phyloP scores from a whole-genome alignment of 2,113 vertebrate genomes.

The Plecotus auritus region DNA sequence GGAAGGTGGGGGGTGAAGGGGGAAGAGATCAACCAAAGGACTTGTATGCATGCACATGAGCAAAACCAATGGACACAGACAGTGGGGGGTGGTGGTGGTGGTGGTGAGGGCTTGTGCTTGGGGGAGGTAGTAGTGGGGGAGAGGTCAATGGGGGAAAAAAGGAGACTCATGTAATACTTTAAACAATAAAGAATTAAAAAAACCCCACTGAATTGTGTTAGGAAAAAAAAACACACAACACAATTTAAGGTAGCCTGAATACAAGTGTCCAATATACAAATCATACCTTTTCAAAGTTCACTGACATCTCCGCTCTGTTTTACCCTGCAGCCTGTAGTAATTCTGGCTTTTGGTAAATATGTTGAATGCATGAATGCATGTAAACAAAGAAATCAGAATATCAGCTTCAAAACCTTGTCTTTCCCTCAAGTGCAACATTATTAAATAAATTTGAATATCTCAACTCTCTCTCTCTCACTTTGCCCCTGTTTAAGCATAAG shows the following conservation, averaged over 20 bases:
- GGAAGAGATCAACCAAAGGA: no score
- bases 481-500: constrained; percentile 37
- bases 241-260: neutral
- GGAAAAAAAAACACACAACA: neutral
- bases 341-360: neutral
- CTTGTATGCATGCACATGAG: no score
- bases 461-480: neutral
- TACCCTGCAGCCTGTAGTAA: neutral
- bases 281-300: neutral
- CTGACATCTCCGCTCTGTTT: neutral
- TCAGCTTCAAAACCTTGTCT: constrained; percentile 3
- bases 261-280: neutral
- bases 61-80: no score
- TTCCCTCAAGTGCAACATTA: constrained; percentile 43
- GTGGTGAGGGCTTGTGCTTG: no score
- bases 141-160: no score
- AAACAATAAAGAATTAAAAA: no score
- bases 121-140: no score
- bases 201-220: neutral
- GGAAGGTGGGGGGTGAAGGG: no score
- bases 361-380: constrained; percentile 30
- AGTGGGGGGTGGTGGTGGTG: no score
- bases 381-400: constrained; percentile 23
- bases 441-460: constrained; percentile 62
- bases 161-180: no score